Evolutionary conservation across 2,113 vertebrate species (phyloP).

Genomic region (Sprattus sprattus): DNA sequence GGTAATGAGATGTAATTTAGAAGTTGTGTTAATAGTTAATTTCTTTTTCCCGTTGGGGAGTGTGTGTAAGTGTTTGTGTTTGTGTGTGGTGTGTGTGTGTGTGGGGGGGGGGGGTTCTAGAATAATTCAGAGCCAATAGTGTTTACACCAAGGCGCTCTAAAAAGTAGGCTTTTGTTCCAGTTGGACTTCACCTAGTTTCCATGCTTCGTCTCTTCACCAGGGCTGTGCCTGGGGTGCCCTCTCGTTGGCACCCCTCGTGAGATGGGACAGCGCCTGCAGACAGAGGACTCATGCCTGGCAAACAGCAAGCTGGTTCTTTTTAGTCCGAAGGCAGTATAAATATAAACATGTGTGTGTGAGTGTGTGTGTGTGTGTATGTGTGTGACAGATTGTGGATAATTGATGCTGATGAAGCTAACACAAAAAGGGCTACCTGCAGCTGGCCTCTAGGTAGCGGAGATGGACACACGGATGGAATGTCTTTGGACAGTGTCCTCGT

Average conservation of each 20-base stretch:
- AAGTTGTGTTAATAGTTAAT: not conserved
- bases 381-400: not conserved
- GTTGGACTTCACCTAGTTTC: too few relatives aligned
- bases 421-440: not conserved
- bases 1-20: not conserved
- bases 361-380: not conserved
- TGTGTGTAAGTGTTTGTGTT: not conserved
- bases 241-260: constrained; percentile 54
- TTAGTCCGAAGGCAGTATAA: not conserved
- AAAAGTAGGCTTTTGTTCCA: too few relatives aligned
- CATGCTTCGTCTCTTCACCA: too few relatives aligned
- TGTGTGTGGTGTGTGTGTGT: not conserved
- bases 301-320: constrained; percentile 47
- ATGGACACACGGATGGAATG: not conserved
- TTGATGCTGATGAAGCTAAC: not conserved
- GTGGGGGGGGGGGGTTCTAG: not conserved
- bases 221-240: constrained; percentile 20
- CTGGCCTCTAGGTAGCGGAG: not conserved
- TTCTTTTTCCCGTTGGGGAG: constrained; percentile 3
- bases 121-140: not conserved
- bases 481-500: not conserved
- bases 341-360: not conserved
- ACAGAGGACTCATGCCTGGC: constrained; percentile 56
- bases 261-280: constrained; percentile 53
- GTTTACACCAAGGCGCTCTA: too few relatives aligned